Evolutionary conservation across 2,888 invertebrate species (phyloP).

Genomic region (Eupelmus urozonus): DNA sequence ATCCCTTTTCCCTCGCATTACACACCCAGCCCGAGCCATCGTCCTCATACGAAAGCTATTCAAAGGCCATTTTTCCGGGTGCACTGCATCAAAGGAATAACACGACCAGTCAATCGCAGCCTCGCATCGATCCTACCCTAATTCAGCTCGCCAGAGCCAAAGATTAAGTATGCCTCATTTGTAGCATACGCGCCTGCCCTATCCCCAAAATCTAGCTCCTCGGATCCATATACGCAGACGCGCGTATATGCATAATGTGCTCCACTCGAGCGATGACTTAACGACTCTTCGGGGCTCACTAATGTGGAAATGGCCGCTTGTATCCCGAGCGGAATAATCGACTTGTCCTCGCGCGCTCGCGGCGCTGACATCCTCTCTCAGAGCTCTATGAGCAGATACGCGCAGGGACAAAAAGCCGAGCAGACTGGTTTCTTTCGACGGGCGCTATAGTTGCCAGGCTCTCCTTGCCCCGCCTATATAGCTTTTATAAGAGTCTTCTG

Average conservation of each 20-base stretch:
- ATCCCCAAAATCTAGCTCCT: neutral
- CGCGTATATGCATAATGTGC: slow-evolving; percentile 1
- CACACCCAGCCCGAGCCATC: no score
- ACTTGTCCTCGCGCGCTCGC: slow-evolving; percentile 48
- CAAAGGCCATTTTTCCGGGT: slow-evolving; percentile 37
- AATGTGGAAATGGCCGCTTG: slow-evolving; percentile 18
- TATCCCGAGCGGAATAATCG: slow-evolving; percentile 39
- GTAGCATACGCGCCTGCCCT: neutral
- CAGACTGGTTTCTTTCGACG: slow-evolving; percentile 39
- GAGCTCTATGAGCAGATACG: neutral
- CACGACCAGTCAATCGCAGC: neutral
- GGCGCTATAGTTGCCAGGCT: neutral
- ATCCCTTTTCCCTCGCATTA: no score
- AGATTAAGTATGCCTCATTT: slow-evolving; percentile 46
- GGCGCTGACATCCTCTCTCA: slow-evolving; percentile 45
- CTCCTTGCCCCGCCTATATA: slow-evolving; percentile 4
- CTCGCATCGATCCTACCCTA: neutral
- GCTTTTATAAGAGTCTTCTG: no score
- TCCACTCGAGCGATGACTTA: slow-evolving; percentile 40
- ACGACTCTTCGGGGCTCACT: slow-evolving; percentile 24
- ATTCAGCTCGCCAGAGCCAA: slow-evolving; percentile 10
- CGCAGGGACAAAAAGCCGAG: slow-evolving; percentile 23
- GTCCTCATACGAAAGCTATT: no score
- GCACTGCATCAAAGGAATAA: slow-evolving; percentile 8
- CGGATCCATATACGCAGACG: neutral